These are phyloP conservation scores for Morphnarchus princeps DNA, from an alignment of 2,113 vertebrate genomes.

Conservation along the genomic window DNA sequence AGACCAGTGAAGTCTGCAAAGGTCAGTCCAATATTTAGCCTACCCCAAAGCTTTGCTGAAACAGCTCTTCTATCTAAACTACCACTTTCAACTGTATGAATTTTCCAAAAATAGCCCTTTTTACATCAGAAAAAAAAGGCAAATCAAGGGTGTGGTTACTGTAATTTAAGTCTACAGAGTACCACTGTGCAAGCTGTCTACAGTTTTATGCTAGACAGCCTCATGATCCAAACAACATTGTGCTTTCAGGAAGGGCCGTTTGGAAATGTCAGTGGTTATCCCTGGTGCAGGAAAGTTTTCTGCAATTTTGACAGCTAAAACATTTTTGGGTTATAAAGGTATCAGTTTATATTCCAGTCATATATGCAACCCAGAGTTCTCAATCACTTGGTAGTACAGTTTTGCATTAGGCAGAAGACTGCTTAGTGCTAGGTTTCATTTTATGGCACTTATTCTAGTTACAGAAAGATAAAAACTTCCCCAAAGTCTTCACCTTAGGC, in stretches of 20 bases:
- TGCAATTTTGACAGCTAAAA: not conserved
- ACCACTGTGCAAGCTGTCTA: not conserved
- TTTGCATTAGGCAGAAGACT: not conserved
- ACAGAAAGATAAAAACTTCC: not conserved
- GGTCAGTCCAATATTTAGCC: constrained; percentile 26
- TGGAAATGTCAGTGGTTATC: not conserved
- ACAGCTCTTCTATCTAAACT: constrained; percentile 37
- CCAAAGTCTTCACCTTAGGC: not conserved
- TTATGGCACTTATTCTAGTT: not conserved
- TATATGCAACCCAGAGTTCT: not conserved
- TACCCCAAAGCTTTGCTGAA: constrained; percentile 14
- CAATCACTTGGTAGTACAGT: not conserved
- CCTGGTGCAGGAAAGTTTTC: not conserved
- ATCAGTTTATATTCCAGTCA: not conserved
- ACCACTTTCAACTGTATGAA: not conserved
- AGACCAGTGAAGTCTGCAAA: constrained; percentile 10
- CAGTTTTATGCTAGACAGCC: not conserved
- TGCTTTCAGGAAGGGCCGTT: not conserved
- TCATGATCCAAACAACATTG: not conserved
- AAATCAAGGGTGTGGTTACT: not conserved
- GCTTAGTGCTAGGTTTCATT: not conserved
- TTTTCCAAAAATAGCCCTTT: not conserved
- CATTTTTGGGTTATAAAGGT: not conserved
- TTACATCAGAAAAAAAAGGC: not conserved
- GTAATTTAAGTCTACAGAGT: not conserved